Conservation (phyloP, 2,797 vertebrate genomes). For the Chrosomus eos region DNA sequence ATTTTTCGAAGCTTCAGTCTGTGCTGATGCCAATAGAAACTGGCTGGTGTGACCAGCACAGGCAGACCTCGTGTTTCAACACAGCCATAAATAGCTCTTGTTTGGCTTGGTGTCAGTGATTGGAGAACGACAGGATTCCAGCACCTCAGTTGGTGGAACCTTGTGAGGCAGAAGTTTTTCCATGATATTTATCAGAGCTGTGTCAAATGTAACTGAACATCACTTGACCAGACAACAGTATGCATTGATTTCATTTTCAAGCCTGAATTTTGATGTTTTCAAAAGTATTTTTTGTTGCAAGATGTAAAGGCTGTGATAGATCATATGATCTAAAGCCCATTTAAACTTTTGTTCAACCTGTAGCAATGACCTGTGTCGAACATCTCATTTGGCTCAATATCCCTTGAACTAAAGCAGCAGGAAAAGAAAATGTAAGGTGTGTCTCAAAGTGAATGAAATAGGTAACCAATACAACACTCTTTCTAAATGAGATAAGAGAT, state of each 20-base stretch:
- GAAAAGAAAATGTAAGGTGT: not conserved
- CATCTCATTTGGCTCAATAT: not conserved
- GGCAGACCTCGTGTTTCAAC: slow-evolving; percentile 46
- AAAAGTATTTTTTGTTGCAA: not conserved
- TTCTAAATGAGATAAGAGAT: not conserved
- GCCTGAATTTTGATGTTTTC: not conserved
- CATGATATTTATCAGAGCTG: slow-evolving; percentile 18
- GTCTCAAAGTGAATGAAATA: slow-evolving; percentile 13
- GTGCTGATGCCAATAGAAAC: slow-evolving; percentile 51
- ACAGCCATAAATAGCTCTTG: slow-evolving; percentile 59
- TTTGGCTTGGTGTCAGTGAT: slow-evolving; percentile 48
- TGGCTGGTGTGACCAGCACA: slow-evolving; percentile 22
- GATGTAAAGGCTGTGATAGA: not conserved
- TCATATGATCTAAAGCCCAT: not conserved
- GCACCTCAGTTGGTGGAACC: slow-evolving; percentile 38
- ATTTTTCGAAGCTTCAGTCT: slow-evolving; percentile 37
- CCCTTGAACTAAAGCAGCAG: not conserved
- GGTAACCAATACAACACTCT: slow-evolving; percentile 10
- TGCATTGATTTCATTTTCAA: not conserved
- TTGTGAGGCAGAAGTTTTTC: slow-evolving; percentile 38
- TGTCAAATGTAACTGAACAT: slow-evolving; percentile 13
- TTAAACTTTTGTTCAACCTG: not conserved
- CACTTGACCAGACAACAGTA: not conserved
- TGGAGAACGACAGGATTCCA: slow-evolving; percentile 53
- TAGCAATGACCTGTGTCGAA: not conserved